Base-by-base conservation (phyloP, 1,140 invertebrate genomes). In the Cecropterus lyciades region DNA sequence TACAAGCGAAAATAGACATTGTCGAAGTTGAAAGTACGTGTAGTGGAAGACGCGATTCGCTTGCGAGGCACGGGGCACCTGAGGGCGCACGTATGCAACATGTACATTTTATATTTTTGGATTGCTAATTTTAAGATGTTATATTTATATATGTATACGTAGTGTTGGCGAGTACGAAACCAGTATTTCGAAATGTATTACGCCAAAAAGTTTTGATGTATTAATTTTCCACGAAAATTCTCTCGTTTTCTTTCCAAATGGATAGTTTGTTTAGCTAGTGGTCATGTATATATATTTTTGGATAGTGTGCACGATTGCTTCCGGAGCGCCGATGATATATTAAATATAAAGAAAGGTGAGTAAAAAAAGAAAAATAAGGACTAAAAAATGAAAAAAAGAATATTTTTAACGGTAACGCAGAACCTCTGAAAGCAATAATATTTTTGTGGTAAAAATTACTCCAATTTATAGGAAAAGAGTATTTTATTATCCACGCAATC, bases 61-160 rank as follows among this genome's bases (percentile, higher is more conserved):
- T 84, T 80, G 82, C 69, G 70, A 55, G 75, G 71, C 75, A 74
- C 65, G 69, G 73, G 78, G 72, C 81, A 85, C 81, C 87, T 73
- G 84, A 83, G 85, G 87, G 86, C 85, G 87, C 86, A 82, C 79
- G 80, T 82, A 87, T 83, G 87, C 82, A 91, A 87, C 83, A 83
- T 85, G 86, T 90, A 90, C 87, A 92, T 89, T 89, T 92, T 85
- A 88, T 91, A 91, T 92, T 92, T 92, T 92, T 92, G 89, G 89
- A 92, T 89, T 82, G 89, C 89, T 92, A 92, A 89, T 89, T 92
- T 92, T 92, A 92, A 92, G 89, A 92, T 88, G 85, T 89, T 92
- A 90, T 92, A 92, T 92, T 92, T 92, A 90, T 92, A 91, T 90
- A 89, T 91, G 80, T 91, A 89, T 90, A 91, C 87, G 85, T 92